phyloP scores from a whole-genome alignment of 2,888 invertebrate species.

The Euplagia quadripunctaria region DNA sequence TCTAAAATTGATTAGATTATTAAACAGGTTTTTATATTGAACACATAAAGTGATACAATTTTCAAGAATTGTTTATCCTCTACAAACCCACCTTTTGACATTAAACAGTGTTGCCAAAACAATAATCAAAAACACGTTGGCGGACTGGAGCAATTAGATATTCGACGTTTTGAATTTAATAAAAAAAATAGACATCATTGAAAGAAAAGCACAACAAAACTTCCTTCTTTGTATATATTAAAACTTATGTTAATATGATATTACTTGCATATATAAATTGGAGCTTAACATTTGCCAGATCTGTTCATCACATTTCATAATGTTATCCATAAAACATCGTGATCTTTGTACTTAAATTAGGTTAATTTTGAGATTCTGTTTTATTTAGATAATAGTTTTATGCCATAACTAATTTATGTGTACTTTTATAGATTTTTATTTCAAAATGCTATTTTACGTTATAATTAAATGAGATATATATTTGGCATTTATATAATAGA shows the following conservation, averaged over 20 bases:
- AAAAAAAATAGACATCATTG: not conserved
- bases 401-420: slow-evolving; percentile 86
- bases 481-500: slow-evolving; percentile 75
- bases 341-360: slow-evolving; percentile 83
- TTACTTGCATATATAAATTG: slow-evolving; percentile 36
- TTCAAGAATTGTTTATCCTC: not conserved
- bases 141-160: not conserved
- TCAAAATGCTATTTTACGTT: slow-evolving; percentile 64
- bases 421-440: slow-evolving; percentile 70
- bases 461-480: slow-evolving; percentile 64
- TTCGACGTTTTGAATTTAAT: not conserved
- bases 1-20: slow-evolving; percentile 2
- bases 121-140: not conserved
- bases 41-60: not conserved
- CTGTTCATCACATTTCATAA: slow-evolving; percentile 62
- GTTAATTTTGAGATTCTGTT: slow-evolving; percentile 74
- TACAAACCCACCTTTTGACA: not conserved
- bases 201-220: not conserved
- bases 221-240: slow-evolving; percentile 11
- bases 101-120: not conserved
- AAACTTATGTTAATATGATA: slow-evolving; percentile 35
- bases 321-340: slow-evolving; percentile 56
- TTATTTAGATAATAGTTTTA: slow-evolving; percentile 79
- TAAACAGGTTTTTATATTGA: slow-evolving; percentile 25
- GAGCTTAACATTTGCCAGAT: slow-evolving; percentile 57